Conservation (phyloP, 2,113 vertebrate species). For the Petaurus breviceps region DNA sequence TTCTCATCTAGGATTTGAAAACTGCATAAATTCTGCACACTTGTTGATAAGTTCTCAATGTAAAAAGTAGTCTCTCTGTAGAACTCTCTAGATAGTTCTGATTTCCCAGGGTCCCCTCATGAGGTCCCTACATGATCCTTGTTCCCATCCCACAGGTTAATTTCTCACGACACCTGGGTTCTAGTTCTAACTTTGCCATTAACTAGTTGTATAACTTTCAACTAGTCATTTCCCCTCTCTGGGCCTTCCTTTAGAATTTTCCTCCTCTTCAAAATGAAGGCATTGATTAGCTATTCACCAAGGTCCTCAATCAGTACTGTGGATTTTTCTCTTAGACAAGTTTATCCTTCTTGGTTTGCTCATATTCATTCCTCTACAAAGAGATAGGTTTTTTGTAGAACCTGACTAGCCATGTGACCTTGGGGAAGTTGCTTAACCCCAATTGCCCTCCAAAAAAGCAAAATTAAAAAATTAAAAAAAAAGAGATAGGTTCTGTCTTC, state of each 20-base stretch:
- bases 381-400: too few relatives aligned
- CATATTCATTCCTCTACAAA: not conserved
- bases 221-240: too few relatives aligned
- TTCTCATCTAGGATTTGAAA: accelerated
- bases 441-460: too few relatives aligned
- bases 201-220: not conserved
- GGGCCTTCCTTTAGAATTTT: not conserved
- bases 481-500: not conserved
- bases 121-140: not conserved
- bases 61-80: too few relatives aligned
- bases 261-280: not conserved
- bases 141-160: not conserved
- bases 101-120: accelerated
- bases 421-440: too few relatives aligned
- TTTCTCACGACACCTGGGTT: not conserved
- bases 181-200: not conserved
- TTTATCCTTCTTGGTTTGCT: not conserved
- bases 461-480: too few relatives aligned
- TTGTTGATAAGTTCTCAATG: not conserved
- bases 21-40: not conserved
- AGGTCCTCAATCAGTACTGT: not conserved
- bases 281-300: not conserved
- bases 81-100: not conserved
- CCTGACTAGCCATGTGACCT: too few relatives aligned
- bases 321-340: not conserved